These are phyloP conservation scores for Danio aesculapii DNA, from an alignment of 2,797 vertebrate genomes.

Conservation along the genomic window DNA sequence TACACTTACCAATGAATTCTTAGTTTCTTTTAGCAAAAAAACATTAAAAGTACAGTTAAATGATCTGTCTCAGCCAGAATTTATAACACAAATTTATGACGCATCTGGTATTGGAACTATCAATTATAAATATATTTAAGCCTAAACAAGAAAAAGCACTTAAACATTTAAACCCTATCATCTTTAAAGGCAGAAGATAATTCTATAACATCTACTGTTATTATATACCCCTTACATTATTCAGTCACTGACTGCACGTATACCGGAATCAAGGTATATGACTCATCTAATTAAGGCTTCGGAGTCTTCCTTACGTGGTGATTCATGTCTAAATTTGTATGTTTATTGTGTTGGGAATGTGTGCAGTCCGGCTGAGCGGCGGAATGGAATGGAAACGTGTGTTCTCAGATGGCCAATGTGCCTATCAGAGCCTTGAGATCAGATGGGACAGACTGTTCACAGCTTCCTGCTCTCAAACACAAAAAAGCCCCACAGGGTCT, in stretches of 20 bases:
- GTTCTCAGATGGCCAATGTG: slow-evolving; percentile 64
- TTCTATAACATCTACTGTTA: neutral
- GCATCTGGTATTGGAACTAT: neutral
- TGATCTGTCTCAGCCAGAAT: no score
- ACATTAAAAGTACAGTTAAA: no score
- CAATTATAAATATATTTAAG: neutral
- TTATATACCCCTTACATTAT: neutral
- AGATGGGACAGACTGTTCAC: slow-evolving; percentile 56
- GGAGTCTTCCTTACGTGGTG: neutral
- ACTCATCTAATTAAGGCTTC: slow-evolving; percentile 20
- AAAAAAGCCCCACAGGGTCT: slow-evolving; percentile 43
- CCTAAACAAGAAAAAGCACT: neutral
- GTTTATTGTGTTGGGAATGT: slow-evolving; percentile 1
- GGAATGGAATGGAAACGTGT: slow-evolving; percentile 38
- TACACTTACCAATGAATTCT: no score
- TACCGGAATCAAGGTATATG: neutral
- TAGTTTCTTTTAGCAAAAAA: no score
- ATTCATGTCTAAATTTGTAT: slow-evolving; percentile 16
- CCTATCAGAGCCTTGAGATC: slow-evolving; percentile 64
- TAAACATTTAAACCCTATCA: neutral
- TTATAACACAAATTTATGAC: no score
- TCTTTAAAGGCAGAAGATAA: neutral
- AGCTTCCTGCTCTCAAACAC: slow-evolving; percentile 48
- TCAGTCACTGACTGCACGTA: neutral
- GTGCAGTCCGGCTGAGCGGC: slow-evolving; percentile 37